Percentiles rank a stretch among this genome's conserved stretches.
phyloP scores from a whole-genome alignment of 2,113 vertebrate species.

The Cinclus mexicanus region DNA sequence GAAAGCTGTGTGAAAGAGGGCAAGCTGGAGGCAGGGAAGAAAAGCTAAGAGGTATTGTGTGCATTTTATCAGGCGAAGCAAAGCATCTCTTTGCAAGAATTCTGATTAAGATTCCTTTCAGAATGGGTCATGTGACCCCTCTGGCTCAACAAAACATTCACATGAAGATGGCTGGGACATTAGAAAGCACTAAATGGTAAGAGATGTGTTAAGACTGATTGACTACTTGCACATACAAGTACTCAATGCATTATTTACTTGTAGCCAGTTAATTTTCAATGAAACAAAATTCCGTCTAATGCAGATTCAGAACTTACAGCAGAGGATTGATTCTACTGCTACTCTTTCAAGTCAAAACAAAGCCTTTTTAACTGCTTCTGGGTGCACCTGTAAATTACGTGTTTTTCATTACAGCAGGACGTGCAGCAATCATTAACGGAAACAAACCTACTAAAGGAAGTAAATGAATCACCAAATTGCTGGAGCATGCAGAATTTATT shows the following conservation, averaged over 20 bases:
- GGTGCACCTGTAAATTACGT: background rate
- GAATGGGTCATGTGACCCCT: background rate
- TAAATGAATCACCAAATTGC: slow-evolving; percentile 49
- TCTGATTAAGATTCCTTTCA: background rate
- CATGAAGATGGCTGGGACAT: background rate
- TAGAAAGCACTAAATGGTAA: background rate
- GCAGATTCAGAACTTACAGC: background rate
- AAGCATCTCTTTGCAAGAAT: background rate
- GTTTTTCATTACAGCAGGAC: background rate
- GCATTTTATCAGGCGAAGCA: background rate
- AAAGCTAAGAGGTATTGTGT: background rate
- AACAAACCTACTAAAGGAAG: background rate
- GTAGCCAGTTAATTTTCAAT: background rate
- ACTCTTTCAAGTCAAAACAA: background rate
- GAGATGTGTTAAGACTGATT: background rate
- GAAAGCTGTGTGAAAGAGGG: background rate
- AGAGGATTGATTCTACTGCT: background rate
- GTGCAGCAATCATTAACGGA: background rate
- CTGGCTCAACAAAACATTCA: background rate
- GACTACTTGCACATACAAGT: background rate
- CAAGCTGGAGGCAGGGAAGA: background rate
- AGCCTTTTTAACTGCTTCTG: background rate
- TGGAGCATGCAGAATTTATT: slow-evolving; percentile 29
- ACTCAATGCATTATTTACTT: background rate
- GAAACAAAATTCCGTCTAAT: background rate